Evolutionary conservation across 2,113 vertebrate species (phyloP), one percentile per base, ranked within the genome.

Genomic region (Limanda limanda): DNA sequence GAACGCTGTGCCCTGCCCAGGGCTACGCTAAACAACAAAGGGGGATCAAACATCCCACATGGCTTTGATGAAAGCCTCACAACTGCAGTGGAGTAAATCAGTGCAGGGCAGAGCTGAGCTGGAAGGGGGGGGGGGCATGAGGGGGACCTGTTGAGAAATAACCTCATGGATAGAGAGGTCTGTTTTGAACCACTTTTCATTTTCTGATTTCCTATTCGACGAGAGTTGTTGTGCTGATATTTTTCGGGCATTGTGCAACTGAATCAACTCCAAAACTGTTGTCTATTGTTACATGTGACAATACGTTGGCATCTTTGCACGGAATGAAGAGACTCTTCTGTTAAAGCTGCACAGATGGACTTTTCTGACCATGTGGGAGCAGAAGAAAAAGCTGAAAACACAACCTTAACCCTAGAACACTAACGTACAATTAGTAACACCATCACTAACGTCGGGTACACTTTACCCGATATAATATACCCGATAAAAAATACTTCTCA

Each of bases 41-140:
- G 45, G 64, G 70, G 83, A 83, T 88, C 74, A 86, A 83, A 78
- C 48, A 4, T 31, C 1, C 11, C 86, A 83, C 86, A 81, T 90
- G 85, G 79, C 74, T 90, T 86, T 85, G 79, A 89, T 90, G 63
- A 86, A 79, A 68, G 52, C 48, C 78, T 66, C 13, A 23, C 63
- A 58, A 66, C 79, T 59, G 68, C 60, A 68, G 5, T 47, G 13
- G 59, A 87, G 81, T 35, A 66, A 82, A 91, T 79, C 78, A 76
- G 74, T 74, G 73, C 69, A 5, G 68, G 62, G 56, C 70, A 63
- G 64, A 67, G 37, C 55, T 27, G 64, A 72, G 54, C 1, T 84
- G 81, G 81, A 84, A 65, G 21, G 60, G n/a, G 37, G 12, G 47
- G 25, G 2, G 27, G 17, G 37, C 15, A 3, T 3, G 40, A 12